phyloP scores from a whole-genome alignment of 30 jellyfish, hydroid and myxozoan genomes.

The Aurelia aurita complex sp. Pacific region DNA sequence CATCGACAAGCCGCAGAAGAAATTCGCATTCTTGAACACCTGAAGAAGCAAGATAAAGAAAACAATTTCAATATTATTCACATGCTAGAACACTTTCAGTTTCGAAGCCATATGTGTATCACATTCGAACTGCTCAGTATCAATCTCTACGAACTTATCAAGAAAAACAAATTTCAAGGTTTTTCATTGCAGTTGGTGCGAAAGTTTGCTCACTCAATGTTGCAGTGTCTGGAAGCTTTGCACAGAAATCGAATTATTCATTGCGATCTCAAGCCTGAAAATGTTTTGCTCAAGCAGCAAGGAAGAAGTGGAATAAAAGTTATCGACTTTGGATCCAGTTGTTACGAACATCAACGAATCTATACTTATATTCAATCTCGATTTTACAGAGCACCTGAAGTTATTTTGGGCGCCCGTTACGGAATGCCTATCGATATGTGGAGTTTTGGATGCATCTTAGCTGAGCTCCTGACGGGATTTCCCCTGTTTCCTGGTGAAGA shows the following conservation, averaged over 20 bases:
- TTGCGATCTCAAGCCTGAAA: constrained; percentile 93
- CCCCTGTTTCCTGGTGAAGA: constrained; percentile 98
- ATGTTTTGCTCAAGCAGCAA: constrained; percentile 86
- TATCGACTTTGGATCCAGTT: constrained; percentile 95
- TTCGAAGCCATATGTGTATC: constrained; percentile 93
- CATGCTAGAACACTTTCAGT: constrained; percentile 92
- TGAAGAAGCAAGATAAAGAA: constrained; percentile 93
- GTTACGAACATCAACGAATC: constrained; percentile 95
- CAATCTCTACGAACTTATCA: constrained; percentile 86
- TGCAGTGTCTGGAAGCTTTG: constrained; percentile 87
- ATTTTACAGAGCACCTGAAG: constrained; percentile 97
- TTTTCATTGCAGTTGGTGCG: constrained; percentile 90
- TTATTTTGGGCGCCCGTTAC: constrained; percentile 88
- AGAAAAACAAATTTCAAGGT: constrained; percentile 89
- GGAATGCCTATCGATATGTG: constrained; percentile 98
- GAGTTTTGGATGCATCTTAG: constrained; percentile 95
- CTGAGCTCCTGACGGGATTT: constrained; percentile 91
- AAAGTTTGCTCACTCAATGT: constrained; percentile 94
- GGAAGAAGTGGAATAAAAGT: constrained; percentile 96
- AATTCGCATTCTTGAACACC: constrained; percentile 88
- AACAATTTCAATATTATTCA: constrained; percentile 82
- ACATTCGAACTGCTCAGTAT: constrained; percentile 87
- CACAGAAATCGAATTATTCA: constrained; percentile 84
- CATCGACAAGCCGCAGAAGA: constrained; percentile 99
- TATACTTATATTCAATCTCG: constrained; percentile 92